Percentiles rank a stretch among this genome's conserved stretches.
phyloP scores from a whole-genome alignment of 2,113 vertebrate genomes.

The Pristiophorus japonicus region DNA sequence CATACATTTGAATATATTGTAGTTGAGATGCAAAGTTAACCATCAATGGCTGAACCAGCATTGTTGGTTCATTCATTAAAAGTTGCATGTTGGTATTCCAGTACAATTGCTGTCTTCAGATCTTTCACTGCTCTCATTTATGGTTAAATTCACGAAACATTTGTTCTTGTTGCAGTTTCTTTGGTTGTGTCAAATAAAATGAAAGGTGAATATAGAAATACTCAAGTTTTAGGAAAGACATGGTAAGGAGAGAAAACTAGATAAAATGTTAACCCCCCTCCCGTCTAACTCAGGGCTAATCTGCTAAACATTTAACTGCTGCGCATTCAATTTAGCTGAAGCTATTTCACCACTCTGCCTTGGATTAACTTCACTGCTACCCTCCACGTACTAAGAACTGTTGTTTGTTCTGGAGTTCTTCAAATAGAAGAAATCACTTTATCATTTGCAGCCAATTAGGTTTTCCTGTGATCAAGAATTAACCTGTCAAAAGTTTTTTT shows the following conservation, averaged over 20 bases:
- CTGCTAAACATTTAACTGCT: background rate
- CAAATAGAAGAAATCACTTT: background rate
- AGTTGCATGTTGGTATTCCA: background rate
- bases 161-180: background rate
- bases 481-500: background rate
- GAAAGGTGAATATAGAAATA: background rate
- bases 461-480: slow-evolving; percentile 2
- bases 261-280: background rate
- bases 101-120: background rate
- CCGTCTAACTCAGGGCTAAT: background rate
- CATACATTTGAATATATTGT: too few species aligned
- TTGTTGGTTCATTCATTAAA: background rate
- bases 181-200: background rate
- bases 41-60: background rate
- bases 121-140: background rate
- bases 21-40: background rate
- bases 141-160: background rate
- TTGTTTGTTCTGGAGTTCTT: background rate
- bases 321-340: background rate
- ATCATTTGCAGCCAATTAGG: background rate
- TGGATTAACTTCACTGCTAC: background rate
- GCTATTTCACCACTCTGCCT: background rate
- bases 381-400: background rate
- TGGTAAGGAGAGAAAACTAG: background rate
- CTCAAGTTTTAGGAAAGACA: background rate